A percentile compares a stretch with the other conserved stretches of the same genome.
Conservation (phyloP, 2,888 invertebrate species). For the Chouioia cunea region DNA sequence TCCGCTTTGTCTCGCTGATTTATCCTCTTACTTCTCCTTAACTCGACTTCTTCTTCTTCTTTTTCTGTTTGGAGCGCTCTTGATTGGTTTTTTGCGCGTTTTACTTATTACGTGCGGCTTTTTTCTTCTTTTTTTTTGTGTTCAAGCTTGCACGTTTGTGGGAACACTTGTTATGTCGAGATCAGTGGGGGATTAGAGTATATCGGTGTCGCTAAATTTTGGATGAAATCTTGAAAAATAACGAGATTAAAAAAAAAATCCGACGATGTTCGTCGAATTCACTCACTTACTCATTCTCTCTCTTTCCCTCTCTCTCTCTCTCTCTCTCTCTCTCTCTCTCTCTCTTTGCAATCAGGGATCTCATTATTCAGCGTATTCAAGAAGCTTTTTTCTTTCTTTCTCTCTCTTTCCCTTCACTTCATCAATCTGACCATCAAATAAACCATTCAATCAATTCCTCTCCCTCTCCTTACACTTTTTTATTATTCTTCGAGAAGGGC, state of each 20-base stretch:
- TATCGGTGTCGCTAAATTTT: conserved; percentile 14
- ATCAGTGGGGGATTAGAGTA: conserved; percentile 16
- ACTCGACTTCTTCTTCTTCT: conserved; percentile 44
- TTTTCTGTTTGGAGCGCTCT: conserved; percentile 9
- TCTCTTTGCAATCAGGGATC: neutral
- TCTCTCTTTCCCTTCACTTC: conserved; percentile 1
- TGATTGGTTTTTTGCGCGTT: too few species aligned
- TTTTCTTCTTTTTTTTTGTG: conserved; percentile 7
- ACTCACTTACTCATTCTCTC: too few species aligned
- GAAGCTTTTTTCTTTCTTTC: neutral
- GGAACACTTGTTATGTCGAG: conserved; percentile 8
- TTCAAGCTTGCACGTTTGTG: conserved; percentile 9
- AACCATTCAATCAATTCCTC: conserved; percentile 30
- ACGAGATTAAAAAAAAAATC: too few species aligned
- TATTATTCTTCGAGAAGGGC: conserved; percentile 16
- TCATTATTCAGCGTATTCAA: conserved; percentile 4
- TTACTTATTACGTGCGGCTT: too few species aligned
- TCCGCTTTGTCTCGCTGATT: conserved; percentile 40
- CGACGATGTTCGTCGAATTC: too few species aligned
- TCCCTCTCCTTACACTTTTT: conserved; percentile 24
- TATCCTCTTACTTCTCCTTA: conserved; percentile 45
- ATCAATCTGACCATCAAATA: conserved; percentile 35
- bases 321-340: too few species aligned
- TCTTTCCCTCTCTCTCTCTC: too few species aligned
- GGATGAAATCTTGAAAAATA: too few species aligned